phyloP scores from a whole-genome alignment of 2,888 invertebrate species.

The Xestia rhomboidea region DNA sequence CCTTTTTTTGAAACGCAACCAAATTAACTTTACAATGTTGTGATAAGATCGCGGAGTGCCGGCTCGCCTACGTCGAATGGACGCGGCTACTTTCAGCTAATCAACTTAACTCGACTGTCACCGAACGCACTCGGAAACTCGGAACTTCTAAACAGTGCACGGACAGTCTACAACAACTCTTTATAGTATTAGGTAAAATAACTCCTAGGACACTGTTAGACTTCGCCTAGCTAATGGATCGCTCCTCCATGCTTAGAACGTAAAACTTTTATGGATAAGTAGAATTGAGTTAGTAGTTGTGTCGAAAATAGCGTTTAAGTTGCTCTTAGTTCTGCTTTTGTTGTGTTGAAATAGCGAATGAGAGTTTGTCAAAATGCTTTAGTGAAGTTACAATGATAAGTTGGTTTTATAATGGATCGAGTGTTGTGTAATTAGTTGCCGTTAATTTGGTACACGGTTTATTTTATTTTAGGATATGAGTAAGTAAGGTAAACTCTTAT shows the following conservation, averaged over 20 bases:
- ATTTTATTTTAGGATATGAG: neutral
- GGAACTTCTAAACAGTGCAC: constrained; percentile 81
- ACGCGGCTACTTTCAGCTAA: constrained; percentile 78
- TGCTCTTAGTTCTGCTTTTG: constrained; percentile 76
- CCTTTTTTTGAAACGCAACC: constrained; percentile 71
- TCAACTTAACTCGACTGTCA: constrained; percentile 80
- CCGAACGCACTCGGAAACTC: constrained; percentile 81
- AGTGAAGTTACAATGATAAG: constrained; percentile 51
- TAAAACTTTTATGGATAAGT: constrained; percentile 87
- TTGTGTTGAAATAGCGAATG: constrained; percentile 72
- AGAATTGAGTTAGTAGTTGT: constrained; percentile 84
- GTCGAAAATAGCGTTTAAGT: constrained; percentile 84
- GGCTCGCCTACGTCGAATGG: constrained; percentile 77
- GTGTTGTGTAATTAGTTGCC: constrained; percentile 12
- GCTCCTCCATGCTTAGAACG: constrained; percentile 85
- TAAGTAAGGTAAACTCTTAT: neutral
- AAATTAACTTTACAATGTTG: constrained; percentile 78
- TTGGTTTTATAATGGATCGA: constrained; percentile 47
- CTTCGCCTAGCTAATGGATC: constrained; percentile 87
- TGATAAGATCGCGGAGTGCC: constrained; percentile 78
- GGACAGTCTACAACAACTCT: constrained; percentile 82
- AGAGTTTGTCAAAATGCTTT: constrained; percentile 68
- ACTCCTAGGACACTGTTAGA: constrained; percentile 85
- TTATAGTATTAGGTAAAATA: constrained; percentile 88
- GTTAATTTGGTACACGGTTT: constrained; percentile 3